Percentiles rank a stretch among this genome's conserved stretches.
These are phyloP conservation scores for Lophochroa leadbeateri DNA, from an alignment of 2,113 vertebrate genomes.

Conservation along the genomic window DNA sequence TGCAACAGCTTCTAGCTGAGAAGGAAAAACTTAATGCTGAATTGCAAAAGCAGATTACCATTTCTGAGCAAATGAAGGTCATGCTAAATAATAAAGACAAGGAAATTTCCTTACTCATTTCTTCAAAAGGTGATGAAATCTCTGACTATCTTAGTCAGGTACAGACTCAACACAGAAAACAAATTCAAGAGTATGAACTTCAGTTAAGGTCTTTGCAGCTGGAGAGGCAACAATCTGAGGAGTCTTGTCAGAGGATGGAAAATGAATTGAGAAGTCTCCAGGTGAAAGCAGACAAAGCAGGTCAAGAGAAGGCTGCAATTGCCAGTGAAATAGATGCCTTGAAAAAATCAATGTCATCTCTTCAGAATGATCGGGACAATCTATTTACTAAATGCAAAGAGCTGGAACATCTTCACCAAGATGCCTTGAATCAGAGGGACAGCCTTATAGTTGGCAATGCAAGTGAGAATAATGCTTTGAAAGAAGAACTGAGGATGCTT, in stretches of 20 bases:
- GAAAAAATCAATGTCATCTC: slow-evolving; percentile 81
- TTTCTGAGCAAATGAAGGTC: slow-evolving; percentile 80
- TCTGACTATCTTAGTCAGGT: slow-evolving; percentile 82
- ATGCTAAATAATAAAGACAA: slow-evolving; percentile 84
- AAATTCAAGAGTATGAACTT: slow-evolving; percentile 77
- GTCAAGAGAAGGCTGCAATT: slow-evolving; percentile 76
- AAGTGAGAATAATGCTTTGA: slow-evolving; percentile 73
- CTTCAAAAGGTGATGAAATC: slow-evolving; percentile 82
- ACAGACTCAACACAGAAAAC: slow-evolving; percentile 76
- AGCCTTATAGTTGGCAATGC: slow-evolving; percentile 61
- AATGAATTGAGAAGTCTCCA: slow-evolving; percentile 73
- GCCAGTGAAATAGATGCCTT: slow-evolving; percentile 76
- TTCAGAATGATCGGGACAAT: slow-evolving; percentile 83
- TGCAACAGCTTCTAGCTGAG: slow-evolving; percentile 68
- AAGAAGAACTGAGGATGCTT: slow-evolving; percentile 78
- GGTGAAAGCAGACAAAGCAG: slow-evolving; percentile 59
- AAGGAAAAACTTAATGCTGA: slow-evolving; percentile 71
- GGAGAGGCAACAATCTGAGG: slow-evolving; percentile 71
- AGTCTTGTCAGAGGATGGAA: slow-evolving; percentile 68
- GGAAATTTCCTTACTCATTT: slow-evolving; percentile 84
- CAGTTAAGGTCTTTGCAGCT: slow-evolving; percentile 67
- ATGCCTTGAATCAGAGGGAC: slow-evolving; percentile 63
- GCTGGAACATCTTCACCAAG: slow-evolving; percentile 72
- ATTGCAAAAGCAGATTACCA: slow-evolving; percentile 80
- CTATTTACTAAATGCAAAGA: slow-evolving; percentile 76